Base-by-base conservation (phyloP, 1,140 invertebrate genomes). In the Ylistrum balloti region DNA sequence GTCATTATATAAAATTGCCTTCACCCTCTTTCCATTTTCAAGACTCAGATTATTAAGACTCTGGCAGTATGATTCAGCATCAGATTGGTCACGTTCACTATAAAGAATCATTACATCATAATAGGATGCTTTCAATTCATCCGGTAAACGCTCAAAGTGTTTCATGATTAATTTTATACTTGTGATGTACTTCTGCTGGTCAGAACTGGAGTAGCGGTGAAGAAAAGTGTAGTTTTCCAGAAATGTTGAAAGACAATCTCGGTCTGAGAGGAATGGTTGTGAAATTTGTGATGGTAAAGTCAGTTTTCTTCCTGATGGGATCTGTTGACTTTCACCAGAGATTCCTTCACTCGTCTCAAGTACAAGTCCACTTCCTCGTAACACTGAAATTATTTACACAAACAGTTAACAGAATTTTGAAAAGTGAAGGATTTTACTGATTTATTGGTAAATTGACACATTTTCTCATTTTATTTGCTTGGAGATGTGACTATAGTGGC, bases 81-180 rank as follows among this genome's bases (percentile, higher is more conserved):
- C 32, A 20, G 85, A 3, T 56, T 89, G 32, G 88, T 94, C 93
- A 13, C 89, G 87, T 87, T 94, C 93, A 88, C 88, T 38, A 88
- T 93, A 94, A n/a, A 94, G 41, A 88, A 94, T 88, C 87, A 94
- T 88, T 20, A 91, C 92, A 91, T 93, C 93, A 87, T 91, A 90
- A 85, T 91, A 91, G 33, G 85, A 89, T 33, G 92, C 89, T 90
- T 90, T 91, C 0, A 93, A 41, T 11, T 92, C 85, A 28, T 89
- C 88, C 3, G 92, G 91, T 87, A 93, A 90, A 33, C 86, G 38
- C 32, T 92, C 38, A 86, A 33, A 89, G 48, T 86, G 38, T 48
- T 89, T 22, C 13, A 28, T 17, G 48, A 89, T 45, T 33, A 89
- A 34, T n/a, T 48, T 20, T 33, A 45, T 17, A 13, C 86, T 7